A percentile compares a stretch with the other conserved stretches of the same genome.
phyloP scores from a whole-genome alignment of 2,797 vertebrate species.

The Pseudochirops cupreus region DNA sequence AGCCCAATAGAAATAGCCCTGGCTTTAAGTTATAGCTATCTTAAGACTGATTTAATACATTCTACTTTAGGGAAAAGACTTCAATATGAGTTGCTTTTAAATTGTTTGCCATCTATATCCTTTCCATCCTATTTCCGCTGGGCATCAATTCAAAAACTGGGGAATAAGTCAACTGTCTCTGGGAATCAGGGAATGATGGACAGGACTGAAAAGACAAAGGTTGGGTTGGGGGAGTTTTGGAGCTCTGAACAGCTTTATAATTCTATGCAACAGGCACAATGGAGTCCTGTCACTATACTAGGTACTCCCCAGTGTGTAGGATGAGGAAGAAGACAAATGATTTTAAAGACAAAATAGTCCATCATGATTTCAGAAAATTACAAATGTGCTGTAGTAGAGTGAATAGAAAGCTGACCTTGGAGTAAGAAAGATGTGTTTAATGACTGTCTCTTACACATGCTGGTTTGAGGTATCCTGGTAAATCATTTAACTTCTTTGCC shows the following conservation, averaged over 20 bases:
- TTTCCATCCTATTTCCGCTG: background rate
- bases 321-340: background rate
- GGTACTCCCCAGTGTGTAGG: background rate
- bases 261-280: background rate
- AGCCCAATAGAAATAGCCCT: constrained; percentile 57
- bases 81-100: constrained; percentile 38
- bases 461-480: background rate
- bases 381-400: background rate
- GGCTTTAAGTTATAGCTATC: constrained; percentile 15
- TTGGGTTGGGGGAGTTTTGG: background rate
- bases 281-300: background rate
- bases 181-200: background rate
- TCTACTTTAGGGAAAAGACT: constrained; percentile 41
- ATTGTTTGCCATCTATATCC: background rate
- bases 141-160: background rate
- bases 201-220: background rate
- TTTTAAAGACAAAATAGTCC: background rate
- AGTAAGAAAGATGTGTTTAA: background rate
- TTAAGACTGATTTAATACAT: constrained; percentile 48
- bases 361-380: background rate
- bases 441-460: background rate
- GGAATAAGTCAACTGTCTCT: background rate
- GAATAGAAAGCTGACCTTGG: background rate
- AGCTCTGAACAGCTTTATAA: background rate
- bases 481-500: background rate